Evolutionary conservation across 2,113 vertebrate species (phyloP).

Genomic region (Pithys albifrons): DNA sequence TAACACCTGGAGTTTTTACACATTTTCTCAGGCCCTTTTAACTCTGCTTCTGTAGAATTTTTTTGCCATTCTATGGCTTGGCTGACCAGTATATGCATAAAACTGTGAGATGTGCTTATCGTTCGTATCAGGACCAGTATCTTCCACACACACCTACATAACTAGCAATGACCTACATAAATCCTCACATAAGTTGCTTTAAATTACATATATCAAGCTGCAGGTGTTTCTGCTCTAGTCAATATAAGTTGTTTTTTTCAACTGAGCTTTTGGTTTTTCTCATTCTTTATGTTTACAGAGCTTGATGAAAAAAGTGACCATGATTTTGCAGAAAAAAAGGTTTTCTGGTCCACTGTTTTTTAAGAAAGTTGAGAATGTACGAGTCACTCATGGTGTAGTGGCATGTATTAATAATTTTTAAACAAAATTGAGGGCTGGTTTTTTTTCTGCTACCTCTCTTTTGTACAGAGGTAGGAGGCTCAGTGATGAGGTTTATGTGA

Average conservation of each 20-base stretch:
- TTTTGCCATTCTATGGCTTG: conserved; percentile 14
- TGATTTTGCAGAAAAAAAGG: conserved; percentile 35
- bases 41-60: conserved; percentile 28
- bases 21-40: conserved; percentile 63
- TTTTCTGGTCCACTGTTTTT: conserved; percentile 37
- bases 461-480: conserved; percentile 28
- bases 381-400: conserved; percentile 1
- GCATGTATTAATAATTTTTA: conserved; percentile 48
- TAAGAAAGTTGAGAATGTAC: not conserved
- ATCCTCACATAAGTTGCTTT: conserved; percentile 28
- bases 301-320: not conserved
- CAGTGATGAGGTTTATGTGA: not conserved
- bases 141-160: conserved; percentile 1
- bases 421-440: conserved; percentile 44
- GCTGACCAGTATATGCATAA: conserved; percentile 36
- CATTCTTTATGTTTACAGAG: conserved; percentile 22
- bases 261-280: conserved; percentile 26
- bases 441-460: conserved; percentile 49
- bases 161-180: conserved; percentile 76
- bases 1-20: conserved; percentile 67
- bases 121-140: conserved; percentile 13
- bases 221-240: conserved; percentile 62
- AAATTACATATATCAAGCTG: conserved; percentile 2
- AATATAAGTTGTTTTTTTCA: conserved; percentile 6
- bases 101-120: not conserved